These are phyloP conservation scores for Clusia tigrina DNA, from an alignment of 2,888 invertebrate species.

Conservation along the genomic window DNA sequence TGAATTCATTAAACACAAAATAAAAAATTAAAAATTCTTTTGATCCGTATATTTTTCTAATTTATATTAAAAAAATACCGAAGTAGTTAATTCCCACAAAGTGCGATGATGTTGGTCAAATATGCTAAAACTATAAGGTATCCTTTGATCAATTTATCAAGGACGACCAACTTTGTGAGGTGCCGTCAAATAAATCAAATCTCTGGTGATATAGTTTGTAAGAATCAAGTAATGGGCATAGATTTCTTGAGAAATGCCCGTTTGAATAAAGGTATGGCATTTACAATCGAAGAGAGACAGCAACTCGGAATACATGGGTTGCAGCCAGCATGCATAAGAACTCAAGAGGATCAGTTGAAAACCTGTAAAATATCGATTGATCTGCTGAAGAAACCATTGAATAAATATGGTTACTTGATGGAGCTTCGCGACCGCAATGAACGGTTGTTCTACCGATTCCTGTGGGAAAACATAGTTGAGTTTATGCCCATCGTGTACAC, in stretches of 20 bases:
- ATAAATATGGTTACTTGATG: constrained; percentile 94
- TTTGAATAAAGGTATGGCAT: constrained; percentile 94
- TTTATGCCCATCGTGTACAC: constrained; percentile 98
- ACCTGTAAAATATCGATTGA: constrained; percentile 90
- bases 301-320: constrained; percentile 95
- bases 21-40: too few relatives aligned
- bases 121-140: too few relatives aligned
- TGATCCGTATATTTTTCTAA: too few relatives aligned
- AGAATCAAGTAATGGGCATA: constrained; percentile 84
- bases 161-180: too few relatives aligned
- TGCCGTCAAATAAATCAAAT: too few relatives aligned
- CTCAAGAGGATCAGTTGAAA: constrained; percentile 90
- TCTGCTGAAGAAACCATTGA: constrained; percentile 89
- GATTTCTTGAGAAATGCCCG: constrained; percentile 87
- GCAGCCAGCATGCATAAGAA: constrained; percentile 93
- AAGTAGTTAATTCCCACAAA: too few relatives aligned
- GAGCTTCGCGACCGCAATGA: constrained; percentile 97
- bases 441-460: constrained; percentile 90
- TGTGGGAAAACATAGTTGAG: constrained; percentile 90
- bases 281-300: constrained; percentile 94
- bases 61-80: too few relatives aligned
- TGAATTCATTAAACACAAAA: too few relatives aligned
- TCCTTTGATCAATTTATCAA: too few relatives aligned
- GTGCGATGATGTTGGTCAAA: too few relatives aligned
- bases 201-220: constrained; percentile 82